Evolutionary conservation across 1,140 invertebrate genomes (phyloP), one percentile per base, ranked within the genome.

Genomic region (Doryteuthis pealeii): DNA sequence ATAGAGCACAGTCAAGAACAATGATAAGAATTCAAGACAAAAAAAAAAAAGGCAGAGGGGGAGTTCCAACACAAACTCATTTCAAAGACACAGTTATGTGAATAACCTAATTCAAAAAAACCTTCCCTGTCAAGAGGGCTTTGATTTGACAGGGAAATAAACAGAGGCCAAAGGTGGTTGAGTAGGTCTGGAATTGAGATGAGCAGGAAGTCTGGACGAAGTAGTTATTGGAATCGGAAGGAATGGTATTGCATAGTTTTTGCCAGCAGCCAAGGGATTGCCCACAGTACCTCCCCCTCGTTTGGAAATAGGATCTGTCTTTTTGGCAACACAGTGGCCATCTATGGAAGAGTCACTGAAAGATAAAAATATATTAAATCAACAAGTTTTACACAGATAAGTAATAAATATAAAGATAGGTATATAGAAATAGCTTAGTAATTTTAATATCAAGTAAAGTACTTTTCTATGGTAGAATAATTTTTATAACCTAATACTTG

Each of bases 121-220:
- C 26, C 26, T 62, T 62, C 18, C 18, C 54, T 71, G 43, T 83
- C 80, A 84, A 14, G 82, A 81, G 62, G 79, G 75, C 74, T 82
- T 82, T 14, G 58, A 66, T 75, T 86, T 81, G 26, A 76, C 80
- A 28, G 85, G 85, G 71, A 86, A 86, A 72, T 86, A 86, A 6
- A 84, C 83, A 35, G 84, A 85, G 2, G 81, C 82, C 35, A 84
- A 74, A 32, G 82, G 82, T n/a, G 81, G 82, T 35, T 83, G 81
- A 18, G 74, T 72, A n/a, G 79, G 74, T 72, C 78, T 80, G 15
- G 82, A 78, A 70, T 82, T 80, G 22, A 80, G 69, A 69, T 85
- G 84, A 68, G 84, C 83, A 72, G 79, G 80, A 12, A 84, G 69
- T 65, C 83, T 73, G 28, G 77, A 58, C 58, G 72, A 66, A 32